Evolutionary conservation across 2,797 vertebrate species (phyloP).

Genomic region (Sebastes oblongus): DNA sequence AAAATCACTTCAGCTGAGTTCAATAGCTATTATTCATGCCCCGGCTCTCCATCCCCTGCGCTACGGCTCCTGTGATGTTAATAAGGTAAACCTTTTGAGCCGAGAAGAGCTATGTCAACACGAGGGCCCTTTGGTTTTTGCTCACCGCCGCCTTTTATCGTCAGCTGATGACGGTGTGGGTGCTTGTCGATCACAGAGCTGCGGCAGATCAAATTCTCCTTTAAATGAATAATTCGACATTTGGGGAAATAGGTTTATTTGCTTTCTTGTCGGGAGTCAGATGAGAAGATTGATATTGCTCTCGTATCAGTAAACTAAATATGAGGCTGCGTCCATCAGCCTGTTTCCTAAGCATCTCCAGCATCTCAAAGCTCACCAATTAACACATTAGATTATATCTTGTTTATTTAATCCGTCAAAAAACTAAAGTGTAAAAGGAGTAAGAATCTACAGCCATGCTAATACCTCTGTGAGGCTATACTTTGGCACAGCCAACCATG

Average conservation of each 20-base stretch:
- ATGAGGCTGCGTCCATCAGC: background rate
- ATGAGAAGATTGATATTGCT: constrained; percentile 4
- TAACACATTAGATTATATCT: background rate
- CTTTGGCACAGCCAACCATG: too few relatives aligned
- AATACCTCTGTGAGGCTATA: background rate
- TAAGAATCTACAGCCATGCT: background rate
- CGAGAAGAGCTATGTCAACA: constrained; percentile 67
- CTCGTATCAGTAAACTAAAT: background rate
- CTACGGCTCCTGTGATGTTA: constrained; percentile 79
- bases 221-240: constrained; percentile 11
- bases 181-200: constrained; percentile 17
- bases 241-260: background rate
- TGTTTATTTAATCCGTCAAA: background rate
- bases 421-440: background rate
- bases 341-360: background rate
- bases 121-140: constrained; percentile 44
- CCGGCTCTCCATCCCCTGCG: constrained; percentile 63
- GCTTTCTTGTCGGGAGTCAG: background rate
- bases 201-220: constrained; percentile 26
- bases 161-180: constrained; percentile 42
- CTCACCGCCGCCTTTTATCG: constrained; percentile 54
- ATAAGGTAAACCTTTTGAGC: constrained; percentile 72
- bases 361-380: background rate
- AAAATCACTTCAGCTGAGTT: constrained; percentile 86
- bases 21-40: constrained; percentile 84